phyloP scores from a whole-genome alignment of 2,888 invertebrate genomes.

The Acanthosoma haemorrhoidale region DNA sequence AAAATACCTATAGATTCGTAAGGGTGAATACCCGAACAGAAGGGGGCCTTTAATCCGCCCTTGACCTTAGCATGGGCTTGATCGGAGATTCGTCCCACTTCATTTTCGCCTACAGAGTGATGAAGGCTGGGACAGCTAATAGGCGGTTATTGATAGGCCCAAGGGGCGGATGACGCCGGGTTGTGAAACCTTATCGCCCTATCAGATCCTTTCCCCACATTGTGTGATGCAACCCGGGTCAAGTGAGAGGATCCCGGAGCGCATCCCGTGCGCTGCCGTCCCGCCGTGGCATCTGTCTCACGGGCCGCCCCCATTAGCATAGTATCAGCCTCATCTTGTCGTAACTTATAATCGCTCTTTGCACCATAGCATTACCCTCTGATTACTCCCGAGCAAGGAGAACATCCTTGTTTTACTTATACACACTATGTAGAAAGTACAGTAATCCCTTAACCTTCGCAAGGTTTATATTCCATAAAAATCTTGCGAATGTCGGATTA shows the following conservation, averaged over 20 bases:
- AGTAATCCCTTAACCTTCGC: too few species aligned
- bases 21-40: too few species aligned
- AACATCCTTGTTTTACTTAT: too few species aligned
- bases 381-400: too few species aligned
- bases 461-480: too few species aligned
- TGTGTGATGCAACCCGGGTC: constrained; percentile 19
- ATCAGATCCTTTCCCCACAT: constrained; percentile 20
- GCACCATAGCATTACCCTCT: too few species aligned
- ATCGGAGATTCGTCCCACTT: neutral
- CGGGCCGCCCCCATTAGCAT: constrained; percentile 1
- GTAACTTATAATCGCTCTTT: too few species aligned
- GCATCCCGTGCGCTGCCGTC: neutral
- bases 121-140: neutral
- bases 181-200: neutral
- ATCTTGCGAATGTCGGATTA: too few species aligned
- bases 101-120: neutral
- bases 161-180: neutral
- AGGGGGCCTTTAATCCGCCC: too few species aligned
- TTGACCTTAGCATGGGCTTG: neutral
- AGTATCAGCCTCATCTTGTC: neutral
- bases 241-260: constrained; percentile 21
- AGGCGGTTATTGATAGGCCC: neutral
- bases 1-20: too few species aligned
- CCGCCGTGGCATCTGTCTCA: neutral
- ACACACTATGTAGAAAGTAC: too few species aligned